A percentile compares a stretch with the other conserved stretches of the same genome.
Evolutionary conservation across 1,140 invertebrate genomes (phyloP).

Genomic region (Pseudobourletiella spinata): DNA sequence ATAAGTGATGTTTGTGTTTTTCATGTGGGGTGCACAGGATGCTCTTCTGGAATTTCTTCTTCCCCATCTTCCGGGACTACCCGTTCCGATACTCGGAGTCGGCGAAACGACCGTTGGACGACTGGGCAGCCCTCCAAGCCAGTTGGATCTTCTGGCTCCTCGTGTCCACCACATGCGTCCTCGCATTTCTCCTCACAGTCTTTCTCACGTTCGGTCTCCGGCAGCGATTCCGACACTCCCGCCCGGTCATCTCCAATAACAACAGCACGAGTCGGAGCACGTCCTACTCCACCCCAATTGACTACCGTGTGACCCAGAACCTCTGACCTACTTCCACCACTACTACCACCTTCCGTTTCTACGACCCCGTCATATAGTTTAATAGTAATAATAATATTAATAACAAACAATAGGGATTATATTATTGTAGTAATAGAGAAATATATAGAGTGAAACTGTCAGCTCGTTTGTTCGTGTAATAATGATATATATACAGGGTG

Average conservation of each 20-base stretch:
- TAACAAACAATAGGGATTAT: too few relatives aligned
- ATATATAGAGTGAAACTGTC: too few relatives aligned
- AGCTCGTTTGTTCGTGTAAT: too few relatives aligned
- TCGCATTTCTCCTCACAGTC: conserved; percentile 18
- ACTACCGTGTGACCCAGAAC: conserved; percentile 8
- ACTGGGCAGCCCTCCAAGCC: conserved; percentile 23
- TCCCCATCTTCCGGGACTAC: conserved; percentile 39
- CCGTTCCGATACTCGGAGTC: conserved; percentile 21
- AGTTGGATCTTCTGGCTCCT: conserved; percentile 34
- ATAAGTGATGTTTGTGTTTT: too few relatives aligned
- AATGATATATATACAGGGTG: too few relatives aligned
- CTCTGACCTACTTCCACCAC: neutral
- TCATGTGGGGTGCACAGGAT: too few relatives aligned
- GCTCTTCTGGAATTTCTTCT: conserved; percentile 39
- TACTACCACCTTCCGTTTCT: neutral
- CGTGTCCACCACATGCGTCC: conserved; percentile 17
- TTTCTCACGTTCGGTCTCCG: conserved; percentile 13
- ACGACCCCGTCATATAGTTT: too few relatives aligned
- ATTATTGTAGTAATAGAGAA: too few relatives aligned
- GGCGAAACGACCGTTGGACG: conserved; percentile 8
- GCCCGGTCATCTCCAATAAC: neutral
- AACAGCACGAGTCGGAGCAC: neutral
- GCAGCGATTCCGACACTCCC: conserved; percentile 4
- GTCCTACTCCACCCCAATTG: neutral
- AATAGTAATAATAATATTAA: too few relatives aligned